Percentiles rank a stretch among this genome's conserved stretches.
These are phyloP conservation scores for Anneissia japonica DNA, from an alignment of 35 echinoderm and acorn worm genomes.

Conservation along the genomic window DNA sequence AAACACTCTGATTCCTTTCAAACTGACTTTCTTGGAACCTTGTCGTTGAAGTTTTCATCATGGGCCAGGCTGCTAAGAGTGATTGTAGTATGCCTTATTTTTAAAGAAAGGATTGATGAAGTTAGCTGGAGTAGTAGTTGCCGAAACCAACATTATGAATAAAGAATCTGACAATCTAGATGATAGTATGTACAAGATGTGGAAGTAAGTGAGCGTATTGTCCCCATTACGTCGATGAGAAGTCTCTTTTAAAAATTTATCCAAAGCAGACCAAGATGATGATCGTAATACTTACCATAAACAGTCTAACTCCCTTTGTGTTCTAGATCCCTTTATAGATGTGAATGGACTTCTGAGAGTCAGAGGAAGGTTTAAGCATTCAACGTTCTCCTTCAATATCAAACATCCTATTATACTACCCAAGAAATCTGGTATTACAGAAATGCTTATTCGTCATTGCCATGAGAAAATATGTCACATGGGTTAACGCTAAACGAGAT, in stretches of 20 bases:
- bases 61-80: not conserved
- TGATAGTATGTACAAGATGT: not conserved
- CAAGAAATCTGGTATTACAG: constrained; percentile 47
- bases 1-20: not conserved
- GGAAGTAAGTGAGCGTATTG: not conserved
- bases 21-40: not conserved
- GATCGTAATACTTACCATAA: constrained; percentile 3
- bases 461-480: constrained; percentile 48
- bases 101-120: not conserved
- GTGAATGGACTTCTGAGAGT: constrained; percentile 54
- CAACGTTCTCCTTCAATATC: constrained; percentile 12
- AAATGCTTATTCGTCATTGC: constrained; percentile 54
- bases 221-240: not conserved
- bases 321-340: constrained; percentile 67
- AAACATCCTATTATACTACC: constrained; percentile 60
- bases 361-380: constrained; percentile 44
- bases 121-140: no score
- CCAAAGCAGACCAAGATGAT: not conserved
- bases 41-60: not conserved
- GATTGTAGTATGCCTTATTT: not conserved
- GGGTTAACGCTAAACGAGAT: constrained; percentile 54
- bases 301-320: constrained; percentile 27
- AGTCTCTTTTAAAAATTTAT: not conserved
- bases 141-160: not conserved
- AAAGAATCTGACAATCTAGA: not conserved